Percentiles rank a stretch among this genome's conserved stretches.
These are phyloP conservation scores for Heterocephalus glaber DNA, from an alignment of 2,113 vertebrate genomes.

Conservation along the genomic window DNA sequence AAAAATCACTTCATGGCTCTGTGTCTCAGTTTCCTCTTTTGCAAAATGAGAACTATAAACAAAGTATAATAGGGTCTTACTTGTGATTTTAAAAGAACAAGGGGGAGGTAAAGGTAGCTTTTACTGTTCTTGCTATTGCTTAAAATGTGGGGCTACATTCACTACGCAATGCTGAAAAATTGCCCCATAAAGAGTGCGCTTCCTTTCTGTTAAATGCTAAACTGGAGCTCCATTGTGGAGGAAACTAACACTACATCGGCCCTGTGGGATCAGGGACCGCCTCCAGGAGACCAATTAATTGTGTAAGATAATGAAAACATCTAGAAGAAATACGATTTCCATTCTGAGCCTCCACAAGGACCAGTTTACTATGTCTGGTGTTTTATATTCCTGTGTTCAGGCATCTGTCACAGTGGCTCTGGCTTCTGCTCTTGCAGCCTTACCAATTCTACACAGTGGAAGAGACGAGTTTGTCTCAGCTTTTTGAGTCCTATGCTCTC, in stretches of 20 bases:
- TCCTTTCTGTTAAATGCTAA: conserved; percentile 65
- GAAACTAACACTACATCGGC: background rate
- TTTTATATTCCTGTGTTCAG: background rate
- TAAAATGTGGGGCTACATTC: conserved; percentile 29
- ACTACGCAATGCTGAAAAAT: conserved; percentile 21
- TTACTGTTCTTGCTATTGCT: conserved; percentile 56
- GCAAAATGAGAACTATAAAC: conserved; percentile 13
- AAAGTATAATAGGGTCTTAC: background rate
- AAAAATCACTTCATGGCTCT: background rate
- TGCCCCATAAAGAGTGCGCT: conserved; percentile 26
- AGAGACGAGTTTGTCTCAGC: background rate
- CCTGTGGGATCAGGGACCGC: conserved; percentile 11
- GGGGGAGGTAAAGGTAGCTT: conserved; percentile 40
- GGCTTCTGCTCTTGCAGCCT: background rate
- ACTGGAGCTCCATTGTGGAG: background rate
- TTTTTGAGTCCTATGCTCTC: background rate
- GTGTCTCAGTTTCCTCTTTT: background rate
- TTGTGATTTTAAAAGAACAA: background rate
- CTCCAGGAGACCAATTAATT: conserved; percentile 68
- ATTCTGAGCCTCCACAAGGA: background rate
- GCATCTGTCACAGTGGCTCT: background rate
- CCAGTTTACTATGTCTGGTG: background rate
- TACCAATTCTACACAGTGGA: too few species aligned
- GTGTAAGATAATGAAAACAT: conserved; percentile 64
- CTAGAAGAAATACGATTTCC: conserved; percentile 50